Conservation (phyloP, 2,113 vertebrate genomes). For the Casuarius casuarius region DNA sequence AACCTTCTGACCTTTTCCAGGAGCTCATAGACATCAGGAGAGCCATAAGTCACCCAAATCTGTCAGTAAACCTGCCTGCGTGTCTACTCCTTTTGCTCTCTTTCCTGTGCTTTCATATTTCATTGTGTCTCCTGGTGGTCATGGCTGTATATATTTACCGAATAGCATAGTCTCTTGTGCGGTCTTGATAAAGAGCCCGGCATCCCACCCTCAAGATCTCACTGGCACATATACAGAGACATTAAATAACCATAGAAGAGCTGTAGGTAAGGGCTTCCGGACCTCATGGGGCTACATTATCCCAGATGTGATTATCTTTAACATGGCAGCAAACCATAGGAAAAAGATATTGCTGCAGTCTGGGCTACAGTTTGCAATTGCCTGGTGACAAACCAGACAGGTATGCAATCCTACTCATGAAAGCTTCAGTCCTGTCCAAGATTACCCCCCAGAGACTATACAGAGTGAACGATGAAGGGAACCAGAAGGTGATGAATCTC, state of each 20-base stretch:
- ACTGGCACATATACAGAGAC: neutral
- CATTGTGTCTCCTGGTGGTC: neutral
- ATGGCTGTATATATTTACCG: neutral
- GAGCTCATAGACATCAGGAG: neutral
- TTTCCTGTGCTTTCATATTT: constrained; percentile 11
- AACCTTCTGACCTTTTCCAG: constrained; percentile 32
- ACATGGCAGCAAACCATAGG: neutral
- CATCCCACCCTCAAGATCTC: neutral
- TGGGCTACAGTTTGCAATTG: neutral
- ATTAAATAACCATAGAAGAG: neutral
- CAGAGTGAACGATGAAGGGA: neutral
- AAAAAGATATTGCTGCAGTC: neutral
- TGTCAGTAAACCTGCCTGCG: neutral
- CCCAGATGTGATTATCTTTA: neutral
- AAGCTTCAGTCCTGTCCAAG: neutral
- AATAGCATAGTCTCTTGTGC: neutral
- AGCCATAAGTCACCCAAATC: constrained; percentile 25
- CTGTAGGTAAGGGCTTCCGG: neutral
- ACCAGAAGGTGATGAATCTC: neutral
- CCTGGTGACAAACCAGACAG: neutral
- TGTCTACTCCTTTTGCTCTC: neutral
- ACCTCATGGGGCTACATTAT: neutral
- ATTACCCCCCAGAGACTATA: neutral
- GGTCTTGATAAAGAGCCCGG: neutral
- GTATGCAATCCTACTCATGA: neutral